phyloP scores from a whole-genome alignment of 1,140 invertebrate genomes.

The Apocrypta bakeri region DNA sequence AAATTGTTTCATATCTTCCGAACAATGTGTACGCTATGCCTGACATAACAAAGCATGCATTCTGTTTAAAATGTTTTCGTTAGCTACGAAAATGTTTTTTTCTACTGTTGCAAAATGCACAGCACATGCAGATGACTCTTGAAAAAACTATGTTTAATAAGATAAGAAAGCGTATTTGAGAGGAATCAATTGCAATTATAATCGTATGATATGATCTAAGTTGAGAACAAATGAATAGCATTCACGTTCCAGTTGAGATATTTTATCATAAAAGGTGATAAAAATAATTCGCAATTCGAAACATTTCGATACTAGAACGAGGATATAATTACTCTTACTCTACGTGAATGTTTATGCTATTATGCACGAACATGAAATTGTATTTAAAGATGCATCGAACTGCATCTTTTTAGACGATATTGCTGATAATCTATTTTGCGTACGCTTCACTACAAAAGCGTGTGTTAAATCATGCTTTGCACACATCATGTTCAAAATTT shows the following conservation, averaged over 20 bases:
- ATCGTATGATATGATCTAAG: constrained; percentile 24
- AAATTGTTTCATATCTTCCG: constrained; percentile 39
- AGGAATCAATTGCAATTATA: neutral
- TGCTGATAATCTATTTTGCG: no score
- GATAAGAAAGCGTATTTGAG: neutral
- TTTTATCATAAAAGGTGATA: constrained; percentile 32
- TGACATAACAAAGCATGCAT: constrained; percentile 12
- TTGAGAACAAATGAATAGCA: neutral
- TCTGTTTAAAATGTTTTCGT: constrained; percentile 20
- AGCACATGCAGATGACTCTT: neutral
- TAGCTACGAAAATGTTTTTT: constrained; percentile 14
- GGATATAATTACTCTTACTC: no score
- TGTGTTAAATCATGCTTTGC: no score
- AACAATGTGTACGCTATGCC: constrained; percentile 10
- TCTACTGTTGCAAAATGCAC: constrained; percentile 17
- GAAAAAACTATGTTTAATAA: neutral
- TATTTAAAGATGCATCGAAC: no score
- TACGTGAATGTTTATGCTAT: no score
- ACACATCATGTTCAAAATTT: no score
- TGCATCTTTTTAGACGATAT: no score
- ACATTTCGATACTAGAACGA: no score
- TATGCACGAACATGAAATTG: no score
- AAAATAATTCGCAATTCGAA: no score
- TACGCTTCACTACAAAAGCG: no score
- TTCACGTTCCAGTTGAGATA: constrained; percentile 24